phyloP scores from a whole-genome alignment of 1,140 invertebrate genomes.

The Drosophila hydei region DNA sequence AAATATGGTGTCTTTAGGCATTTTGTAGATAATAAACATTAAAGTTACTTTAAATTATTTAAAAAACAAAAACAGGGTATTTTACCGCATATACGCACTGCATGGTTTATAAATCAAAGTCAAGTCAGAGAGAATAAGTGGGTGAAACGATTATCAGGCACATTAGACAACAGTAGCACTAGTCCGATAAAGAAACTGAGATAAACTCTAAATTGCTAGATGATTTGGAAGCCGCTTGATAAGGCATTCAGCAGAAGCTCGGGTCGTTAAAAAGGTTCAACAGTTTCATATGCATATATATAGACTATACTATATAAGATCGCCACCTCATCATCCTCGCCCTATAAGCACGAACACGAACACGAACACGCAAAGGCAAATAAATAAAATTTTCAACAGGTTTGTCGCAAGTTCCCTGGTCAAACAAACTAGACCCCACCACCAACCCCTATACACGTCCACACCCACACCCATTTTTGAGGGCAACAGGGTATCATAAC shows the following conservation, averaged over 20 bases:
- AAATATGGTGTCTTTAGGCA: background rate
- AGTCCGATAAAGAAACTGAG: constrained; percentile 32
- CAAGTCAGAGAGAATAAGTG: constrained; percentile 16
- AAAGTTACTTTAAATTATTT: background rate
- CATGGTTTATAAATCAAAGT: constrained; percentile 31
- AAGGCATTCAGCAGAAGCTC: constrained; percentile 20
- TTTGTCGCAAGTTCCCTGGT: constrained; percentile 39
- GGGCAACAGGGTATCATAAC: constrained; percentile 13
- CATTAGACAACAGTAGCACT: constrained; percentile 39
- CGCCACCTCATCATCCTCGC: constrained; percentile 10
- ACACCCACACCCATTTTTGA: constrained; percentile 2
- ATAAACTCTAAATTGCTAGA: constrained; percentile 31
- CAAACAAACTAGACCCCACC: constrained; percentile 20
- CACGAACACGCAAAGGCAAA: constrained; percentile 17
- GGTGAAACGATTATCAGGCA: constrained; percentile 32
- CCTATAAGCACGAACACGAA: background rate
- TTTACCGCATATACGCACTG: background rate
- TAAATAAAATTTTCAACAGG: constrained; percentile 35
- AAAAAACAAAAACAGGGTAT: background rate
- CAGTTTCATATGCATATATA: background rate
- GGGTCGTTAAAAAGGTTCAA: constrained; percentile 38
- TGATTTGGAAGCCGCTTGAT: constrained; percentile 30
- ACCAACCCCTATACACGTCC: constrained; percentile 3
- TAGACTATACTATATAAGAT: constrained; percentile 9
- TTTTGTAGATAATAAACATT: background rate